Percentiles rank a stretch among this genome's conserved stretches.
Conservation (phyloP, 2,113 vertebrate genomes). For the Isichthys henryi region DNA sequence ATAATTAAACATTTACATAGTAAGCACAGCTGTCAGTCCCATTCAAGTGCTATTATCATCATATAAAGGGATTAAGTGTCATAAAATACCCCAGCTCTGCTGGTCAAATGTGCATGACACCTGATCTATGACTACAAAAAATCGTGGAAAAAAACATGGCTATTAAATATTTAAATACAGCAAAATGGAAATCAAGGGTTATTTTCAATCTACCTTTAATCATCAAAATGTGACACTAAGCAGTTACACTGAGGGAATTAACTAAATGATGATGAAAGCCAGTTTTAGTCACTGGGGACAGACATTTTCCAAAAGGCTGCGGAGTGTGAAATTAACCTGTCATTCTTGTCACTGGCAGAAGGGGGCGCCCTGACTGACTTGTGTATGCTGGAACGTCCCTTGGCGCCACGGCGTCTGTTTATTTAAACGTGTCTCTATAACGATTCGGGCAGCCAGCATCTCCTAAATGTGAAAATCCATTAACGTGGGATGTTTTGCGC, state of each 20-base stretch:
- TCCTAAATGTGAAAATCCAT: not conserved
- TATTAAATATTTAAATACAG: not conserved
- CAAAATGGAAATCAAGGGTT: not conserved
- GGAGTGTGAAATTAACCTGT: not conserved
- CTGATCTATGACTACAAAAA: constrained; percentile 1
- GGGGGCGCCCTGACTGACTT: not conserved
- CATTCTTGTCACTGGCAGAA: not conserved
- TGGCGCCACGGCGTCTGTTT: not conserved
- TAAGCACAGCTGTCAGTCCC: not conserved
- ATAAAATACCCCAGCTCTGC: not conserved
- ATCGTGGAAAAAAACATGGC: not conserved
- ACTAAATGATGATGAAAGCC: constrained; percentile 1
- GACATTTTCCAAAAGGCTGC: not conserved
- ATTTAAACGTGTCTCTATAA: constrained; percentile 3
- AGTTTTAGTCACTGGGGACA: constrained; percentile 1
- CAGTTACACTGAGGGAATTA: constrained; percentile 2
- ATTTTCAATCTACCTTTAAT: constrained; percentile 1
- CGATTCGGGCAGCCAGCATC: not conserved
- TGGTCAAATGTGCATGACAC: not conserved
- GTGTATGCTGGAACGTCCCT: not conserved
- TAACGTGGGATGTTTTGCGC: not conserved
- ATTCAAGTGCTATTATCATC: not conserved
- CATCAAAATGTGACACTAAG: not conserved
- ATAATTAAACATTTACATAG: constrained; percentile 5
- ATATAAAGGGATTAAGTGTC: not conserved